Percentiles rank a stretch among this genome's conserved stretches.
Evolutionary conservation across 2,113 vertebrate genomes (phyloP).

Genomic region (Anhinga anhinga): DNA sequence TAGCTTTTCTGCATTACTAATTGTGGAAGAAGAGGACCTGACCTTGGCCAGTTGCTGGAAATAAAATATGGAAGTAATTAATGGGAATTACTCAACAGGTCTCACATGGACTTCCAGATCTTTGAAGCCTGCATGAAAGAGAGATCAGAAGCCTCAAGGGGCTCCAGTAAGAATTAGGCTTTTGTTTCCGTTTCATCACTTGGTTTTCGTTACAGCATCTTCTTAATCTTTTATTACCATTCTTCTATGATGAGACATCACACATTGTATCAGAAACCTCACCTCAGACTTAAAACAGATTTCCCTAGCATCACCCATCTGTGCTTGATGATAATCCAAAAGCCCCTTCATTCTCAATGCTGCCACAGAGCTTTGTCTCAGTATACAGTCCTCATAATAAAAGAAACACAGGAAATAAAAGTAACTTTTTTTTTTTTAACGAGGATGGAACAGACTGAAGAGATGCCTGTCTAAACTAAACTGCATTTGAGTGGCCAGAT

Average conservation of each 20-base stretch:
- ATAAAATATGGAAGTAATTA: neutral
- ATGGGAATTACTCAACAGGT: neutral
- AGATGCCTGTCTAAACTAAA: neutral
- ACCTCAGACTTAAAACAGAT: neutral
- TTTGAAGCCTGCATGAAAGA: constrained; percentile 25
- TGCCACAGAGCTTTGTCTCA: neutral
- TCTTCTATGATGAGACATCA: neutral
- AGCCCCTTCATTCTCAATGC: neutral
- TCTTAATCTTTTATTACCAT: neutral
- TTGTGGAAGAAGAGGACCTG: neutral
- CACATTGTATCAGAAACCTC: neutral
- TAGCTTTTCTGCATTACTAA: neutral
- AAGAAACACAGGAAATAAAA: neutral
- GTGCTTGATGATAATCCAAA: neutral
- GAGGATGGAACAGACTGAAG: neutral
- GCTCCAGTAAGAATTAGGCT: neutral
- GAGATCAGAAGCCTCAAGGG: neutral
- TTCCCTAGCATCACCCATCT: neutral
- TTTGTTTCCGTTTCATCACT: neutral
- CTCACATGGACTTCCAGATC: neutral
- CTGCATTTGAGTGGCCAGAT: neutral
- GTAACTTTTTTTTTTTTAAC: neutral
- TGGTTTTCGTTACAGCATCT: neutral
- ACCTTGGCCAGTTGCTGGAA: neutral
- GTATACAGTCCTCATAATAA: neutral